These are phyloP conservation scores for Pelodiscus sinensis DNA, from an alignment of 2,113 vertebrate species.

Conservation along the genomic window DNA sequence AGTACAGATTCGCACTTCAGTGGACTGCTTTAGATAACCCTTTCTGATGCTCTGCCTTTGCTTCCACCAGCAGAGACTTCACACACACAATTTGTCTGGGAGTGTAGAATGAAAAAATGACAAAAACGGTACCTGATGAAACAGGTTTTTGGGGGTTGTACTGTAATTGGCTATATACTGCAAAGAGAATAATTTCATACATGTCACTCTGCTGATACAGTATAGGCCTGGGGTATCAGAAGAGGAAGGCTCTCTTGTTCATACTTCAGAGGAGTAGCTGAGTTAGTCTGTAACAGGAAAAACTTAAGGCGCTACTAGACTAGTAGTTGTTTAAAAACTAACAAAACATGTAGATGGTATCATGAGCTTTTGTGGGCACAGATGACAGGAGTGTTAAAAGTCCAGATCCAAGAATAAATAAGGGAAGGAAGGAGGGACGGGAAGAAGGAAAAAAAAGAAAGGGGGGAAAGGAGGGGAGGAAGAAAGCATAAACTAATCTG, in stretches of 20 bases:
- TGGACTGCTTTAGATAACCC: constrained; percentile 18
- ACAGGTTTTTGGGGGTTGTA: not conserved
- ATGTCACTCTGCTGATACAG: not conserved
- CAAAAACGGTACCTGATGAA: not conserved
- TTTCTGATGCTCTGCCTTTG: constrained; percentile 21
- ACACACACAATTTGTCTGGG: constrained; percentile 27
- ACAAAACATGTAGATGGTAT: too few species aligned
- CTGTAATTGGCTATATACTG: not conserved
- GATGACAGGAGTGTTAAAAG: too few species aligned
- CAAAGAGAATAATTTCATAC: not conserved
- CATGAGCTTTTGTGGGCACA: too few species aligned
- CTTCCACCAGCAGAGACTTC: constrained; percentile 31
- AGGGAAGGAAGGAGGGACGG: too few species aligned
- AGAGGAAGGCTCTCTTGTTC: not conserved
- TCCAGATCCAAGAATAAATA: too few species aligned
- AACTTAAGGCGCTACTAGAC: too few species aligned
- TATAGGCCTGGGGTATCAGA: not conserved
- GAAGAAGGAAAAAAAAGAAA: too few species aligned
- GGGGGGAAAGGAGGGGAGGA: too few species aligned
- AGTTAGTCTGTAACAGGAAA: too few species aligned
- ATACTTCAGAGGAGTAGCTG: not conserved
- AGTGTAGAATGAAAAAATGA: not conserved
- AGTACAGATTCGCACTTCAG: constrained; percentile 35
- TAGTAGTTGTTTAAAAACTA: too few species aligned
- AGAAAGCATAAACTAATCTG: too few species aligned